These are phyloP conservation scores for Huso huso DNA, from an alignment of 2,797 vertebrate species.

Conservation along the genomic window DNA sequence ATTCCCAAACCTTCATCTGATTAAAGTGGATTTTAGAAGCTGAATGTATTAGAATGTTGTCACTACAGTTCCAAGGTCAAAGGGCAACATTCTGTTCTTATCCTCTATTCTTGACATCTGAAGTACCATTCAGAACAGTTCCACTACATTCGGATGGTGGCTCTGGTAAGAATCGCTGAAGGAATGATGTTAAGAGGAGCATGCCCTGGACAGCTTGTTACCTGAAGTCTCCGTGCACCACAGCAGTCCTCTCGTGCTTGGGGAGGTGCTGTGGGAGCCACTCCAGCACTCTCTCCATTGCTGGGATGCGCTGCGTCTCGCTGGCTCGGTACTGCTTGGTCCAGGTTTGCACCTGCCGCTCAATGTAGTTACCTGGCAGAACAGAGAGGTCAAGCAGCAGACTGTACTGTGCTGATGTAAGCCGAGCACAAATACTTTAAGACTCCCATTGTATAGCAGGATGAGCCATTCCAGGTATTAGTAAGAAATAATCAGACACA, in stretches of 20 bases:
- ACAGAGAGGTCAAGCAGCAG: neutral
- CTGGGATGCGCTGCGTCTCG: slow-evolving; percentile 48
- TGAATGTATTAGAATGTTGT: too few relatives aligned
- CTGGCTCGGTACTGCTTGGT: slow-evolving; percentile 54
- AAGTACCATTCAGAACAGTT: too few relatives aligned
- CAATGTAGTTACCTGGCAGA: slow-evolving; percentile 48
- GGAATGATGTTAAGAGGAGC: neutral
- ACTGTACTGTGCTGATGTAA: too few relatives aligned
- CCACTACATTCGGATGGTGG: too few relatives aligned
- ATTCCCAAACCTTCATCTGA: too few relatives aligned
- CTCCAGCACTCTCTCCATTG: slow-evolving; percentile 62
- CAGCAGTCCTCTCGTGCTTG: slow-evolving; percentile 35
- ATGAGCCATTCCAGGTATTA: neutral
- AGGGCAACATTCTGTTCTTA: too few relatives aligned
- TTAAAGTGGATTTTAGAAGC: too few relatives aligned
- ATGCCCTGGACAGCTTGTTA: slow-evolving; percentile 24
- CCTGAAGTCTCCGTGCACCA: slow-evolving; percentile 74
- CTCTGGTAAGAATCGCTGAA: too few relatives aligned
- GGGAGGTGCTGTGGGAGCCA: slow-evolving; percentile 71
- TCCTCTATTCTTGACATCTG: too few relatives aligned
- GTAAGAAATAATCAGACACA: neutral
- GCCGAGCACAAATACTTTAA: too few relatives aligned
- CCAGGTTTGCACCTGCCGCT: slow-evolving; percentile 56
- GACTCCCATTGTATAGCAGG: too few relatives aligned
- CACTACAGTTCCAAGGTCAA: too few relatives aligned